Conservation (phyloP, 2,888 invertebrate species). For the Noctua pronuba region DNA sequence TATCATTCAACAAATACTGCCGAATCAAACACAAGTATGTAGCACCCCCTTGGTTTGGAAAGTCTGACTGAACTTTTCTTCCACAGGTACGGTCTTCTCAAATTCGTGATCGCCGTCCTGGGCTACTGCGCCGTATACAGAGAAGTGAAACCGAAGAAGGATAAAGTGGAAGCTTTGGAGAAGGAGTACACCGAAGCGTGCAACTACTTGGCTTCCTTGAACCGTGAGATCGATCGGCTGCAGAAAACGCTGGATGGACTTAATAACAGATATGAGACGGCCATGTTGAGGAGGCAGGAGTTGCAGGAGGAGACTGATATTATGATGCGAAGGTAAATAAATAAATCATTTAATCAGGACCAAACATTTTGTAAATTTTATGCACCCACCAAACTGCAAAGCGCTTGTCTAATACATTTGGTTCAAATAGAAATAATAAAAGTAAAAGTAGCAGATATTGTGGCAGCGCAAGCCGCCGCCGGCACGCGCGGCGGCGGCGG, state of each 20-base stretch:
- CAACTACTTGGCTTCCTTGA: slow-evolving; percentile 92
- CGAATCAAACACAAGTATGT: not conserved
- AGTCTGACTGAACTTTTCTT: not conserved
- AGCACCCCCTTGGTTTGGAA: not conserved
- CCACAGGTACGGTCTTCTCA: slow-evolving; percentile 93
- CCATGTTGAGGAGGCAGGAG: slow-evolving; percentile 92
- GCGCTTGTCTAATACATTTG: too few relatives aligned
- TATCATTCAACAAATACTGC: not conserved
- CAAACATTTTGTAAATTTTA: too few relatives aligned
- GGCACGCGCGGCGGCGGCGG: too few relatives aligned
- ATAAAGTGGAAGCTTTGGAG: slow-evolving; percentile 94
- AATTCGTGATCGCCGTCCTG: slow-evolving; percentile 96
- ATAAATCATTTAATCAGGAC: too few relatives aligned
- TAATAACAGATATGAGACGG: slow-evolving; percentile 94
- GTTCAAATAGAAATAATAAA: too few relatives aligned
- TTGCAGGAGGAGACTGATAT: slow-evolving; percentile 95
- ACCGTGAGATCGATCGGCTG: slow-evolving; percentile 93
- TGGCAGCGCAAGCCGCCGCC: too few relatives aligned
- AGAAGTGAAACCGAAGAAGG: slow-evolving; percentile 96
- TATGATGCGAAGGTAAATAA: slow-evolving; percentile 94
- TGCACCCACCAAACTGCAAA: too few relatives aligned
- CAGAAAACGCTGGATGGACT: slow-evolving; percentile 92
- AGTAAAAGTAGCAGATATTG: too few relatives aligned
- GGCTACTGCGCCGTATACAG: slow-evolving; percentile 97
- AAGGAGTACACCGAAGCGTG: slow-evolving; percentile 91